Evolutionary conservation across 1,140 invertebrate genomes (phyloP), one percentile per base, ranked within the genome.

Genomic region (Dolichoris vasculosae): DNA sequence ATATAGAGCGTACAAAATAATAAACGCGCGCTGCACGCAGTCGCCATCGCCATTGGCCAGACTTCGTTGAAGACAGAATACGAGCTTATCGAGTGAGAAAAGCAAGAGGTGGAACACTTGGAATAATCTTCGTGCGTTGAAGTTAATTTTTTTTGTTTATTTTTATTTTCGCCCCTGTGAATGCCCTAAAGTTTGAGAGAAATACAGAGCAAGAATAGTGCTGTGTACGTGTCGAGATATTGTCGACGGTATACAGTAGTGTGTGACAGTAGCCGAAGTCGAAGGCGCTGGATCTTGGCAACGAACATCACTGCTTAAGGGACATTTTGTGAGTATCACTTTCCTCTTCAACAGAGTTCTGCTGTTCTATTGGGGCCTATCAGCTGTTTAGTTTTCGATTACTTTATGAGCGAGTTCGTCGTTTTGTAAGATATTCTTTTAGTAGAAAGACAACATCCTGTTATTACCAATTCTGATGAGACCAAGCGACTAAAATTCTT

Each of bases 291-390:
- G 38, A 40, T 30, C 84, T 85, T 13, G 23, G 83, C 73, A 71
- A 77, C 87, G 86, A 85, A 88, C 51, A 88, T 83, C 86, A 87
- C 87, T 86, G 87, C 87, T 86, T 87, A 69, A 87, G 86, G 87
- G 86, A 83, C 87, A 83, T 91, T 91, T 89, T 91, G 90, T 91
- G 87, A 91, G 90, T 90, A 91, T 83, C 83, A 71, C 67, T 77
- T 81, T 73, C 51, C 43, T 48, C 11, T 59, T 26, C 55, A 55
- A 23, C 35, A n/a, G n/a, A n/a, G n/a, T n/a, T n/a, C n/a, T n/a
- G n/a, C n/a, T n/a, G n/a, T n/a, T n/a, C n/a, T n/a, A n/a, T n/a
- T n/a, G n/a, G n/a, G n/a, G n/a, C n/a, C n/a, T n/a, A n/a, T n/a
- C n/a, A n/a, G n/a, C n/a, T n/a, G n/a, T n/a, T n/a, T n/a, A n/a